Base-by-base conservation (phyloP, 2,113 vertebrate genomes). In the Laterallus jamaicensis region DNA sequence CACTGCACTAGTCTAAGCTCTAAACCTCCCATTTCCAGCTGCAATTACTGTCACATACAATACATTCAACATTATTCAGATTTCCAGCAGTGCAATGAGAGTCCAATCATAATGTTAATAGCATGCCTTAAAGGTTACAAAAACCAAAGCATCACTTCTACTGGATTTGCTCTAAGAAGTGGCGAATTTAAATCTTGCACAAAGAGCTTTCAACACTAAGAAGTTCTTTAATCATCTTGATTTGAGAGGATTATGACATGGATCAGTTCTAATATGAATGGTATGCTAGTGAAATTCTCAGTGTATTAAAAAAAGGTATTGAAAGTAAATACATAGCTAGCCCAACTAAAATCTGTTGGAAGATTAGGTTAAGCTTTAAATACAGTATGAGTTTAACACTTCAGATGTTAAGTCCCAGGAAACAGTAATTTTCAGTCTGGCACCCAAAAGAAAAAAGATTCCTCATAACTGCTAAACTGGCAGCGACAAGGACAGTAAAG, bases 291-390 rank as follows among this genome's bases (percentile, higher is more conserved):
- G 52, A 95, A 91, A 87, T 74, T 85, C 31, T 79, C 63, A 66
- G 56, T 22, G 24, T 50, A 75, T 77, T 74, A 63, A 84, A 90
- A 83, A 85, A 67, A 81, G 50, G 32, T 26, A 84, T 31, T 81
- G 24, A 44, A 84, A 83, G 26, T 59, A 92, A 83, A 91, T 59
- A 68, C 32, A 80, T 0, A 1, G 56, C 35, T 92, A 81, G 37
- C n/a, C 47, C 73, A 82, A 32, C 47, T 81, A 70, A 94, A 94
- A 55, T 77, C 50, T 59, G 47, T 3, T 75, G 52, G 37, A 94
- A 84, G 81, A 92, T 89, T 67, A 89, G 29, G n/a, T 74, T 91
- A 94, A 86, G 47, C 69, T 74, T 86, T 86, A 94, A 94, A 74
- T 78, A 94, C 1, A 7, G 6, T 56, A 50, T 22, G 4, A 84